Evolutionary conservation across 2,888 invertebrate genomes (phyloP).

Genomic region (Lasioglossum calceatum): DNA sequence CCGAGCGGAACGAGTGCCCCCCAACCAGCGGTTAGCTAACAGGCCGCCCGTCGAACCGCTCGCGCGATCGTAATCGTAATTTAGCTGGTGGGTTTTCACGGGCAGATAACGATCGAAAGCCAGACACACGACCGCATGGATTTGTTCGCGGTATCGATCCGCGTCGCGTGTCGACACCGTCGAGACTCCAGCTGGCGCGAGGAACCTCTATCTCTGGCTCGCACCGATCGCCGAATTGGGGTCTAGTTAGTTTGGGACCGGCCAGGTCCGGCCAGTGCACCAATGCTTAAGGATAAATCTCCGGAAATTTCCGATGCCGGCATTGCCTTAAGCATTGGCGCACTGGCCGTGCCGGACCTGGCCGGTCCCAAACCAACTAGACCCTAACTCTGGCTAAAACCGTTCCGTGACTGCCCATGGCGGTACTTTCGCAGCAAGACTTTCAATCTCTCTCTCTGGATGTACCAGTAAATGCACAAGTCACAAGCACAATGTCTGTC

Average conservation of each 20-base stretch:
- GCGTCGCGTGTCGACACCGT: neutral
- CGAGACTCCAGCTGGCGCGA: too few relatives aligned
- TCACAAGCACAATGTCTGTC: slow-evolving; percentile 63
- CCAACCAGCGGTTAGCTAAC: neutral
- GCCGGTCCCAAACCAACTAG: too few relatives aligned
- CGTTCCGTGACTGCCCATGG: slow-evolving; percentile 1
- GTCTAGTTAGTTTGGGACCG: too few relatives aligned
- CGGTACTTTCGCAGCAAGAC: slow-evolving; percentile 12
- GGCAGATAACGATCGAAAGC: neutral
- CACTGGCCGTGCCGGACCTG: too few relatives aligned
- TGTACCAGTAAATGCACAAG: slow-evolving; percentile 46
- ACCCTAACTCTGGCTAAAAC: neutral
- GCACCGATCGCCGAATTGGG: slow-evolving; percentile 5
- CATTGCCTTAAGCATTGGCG: too few relatives aligned
- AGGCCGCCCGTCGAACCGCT: neutral
- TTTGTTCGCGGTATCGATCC: neutral
- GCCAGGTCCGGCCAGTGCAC: too few relatives aligned
- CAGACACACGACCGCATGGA: neutral
- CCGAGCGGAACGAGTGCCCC: neutral
- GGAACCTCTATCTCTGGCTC: neutral
- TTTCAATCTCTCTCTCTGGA: neutral
- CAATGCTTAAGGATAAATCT: too few relatives aligned
- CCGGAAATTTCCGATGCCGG: too few relatives aligned
- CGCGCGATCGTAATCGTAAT: slow-evolving; percentile 19
- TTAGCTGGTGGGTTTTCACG: neutral